Base-by-base conservation (phyloP, 2,888 invertebrate genomes). In the Orthosia gracilis region DNA sequence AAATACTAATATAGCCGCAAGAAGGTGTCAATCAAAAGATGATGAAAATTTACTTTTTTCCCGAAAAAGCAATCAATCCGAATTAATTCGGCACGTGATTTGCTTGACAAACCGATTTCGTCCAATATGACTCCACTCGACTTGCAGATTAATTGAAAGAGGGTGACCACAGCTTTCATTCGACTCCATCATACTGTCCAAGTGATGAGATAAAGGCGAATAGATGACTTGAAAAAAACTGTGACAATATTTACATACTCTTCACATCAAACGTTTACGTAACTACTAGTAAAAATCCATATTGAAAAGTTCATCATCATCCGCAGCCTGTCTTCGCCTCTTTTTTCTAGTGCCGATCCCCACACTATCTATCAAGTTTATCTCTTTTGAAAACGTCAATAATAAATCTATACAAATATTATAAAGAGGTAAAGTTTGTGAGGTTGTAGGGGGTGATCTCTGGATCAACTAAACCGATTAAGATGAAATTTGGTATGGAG, bases 81-180 rank as follows among this genome's bases (percentile, higher is more conserved):
- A 86, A 85, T 88, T 85, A 88, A 91, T 90, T 88, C 81, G 75
- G 83, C 80, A 82, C 86, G 86, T 87, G 89, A 90, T 89, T 90
- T 89, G 88, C 85, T 89, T 89, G 87, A 83, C 88, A 88, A 90
- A 89, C 87, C 88, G 88, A 92, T 91, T 91, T 89, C 84, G 81
- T 78, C 79, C 87, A 88, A 89, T 88, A 90, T 89, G 85, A 86
- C 87, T 90, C 88, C 86, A 85, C 87, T 90, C 85, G 87, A 87
- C 89, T 91, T 87, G 85, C 75, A 85, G 87, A 92, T 92, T 94
- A 93, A 93, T 93, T 92, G 91, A 91, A 90, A 90, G 89, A 91
- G 91, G 89, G 89, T 91, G 89, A 91, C 92, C 91, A 86, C 86
- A 88, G 90, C 91, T 88, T 91, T 89, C 88, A 89, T 88, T 83